A percentile compares a stretch with the other conserved stretches of the same genome.
phyloP scores from a whole-genome alignment of 2,113 vertebrate species.

The Archocentrus centrarchus region DNA sequence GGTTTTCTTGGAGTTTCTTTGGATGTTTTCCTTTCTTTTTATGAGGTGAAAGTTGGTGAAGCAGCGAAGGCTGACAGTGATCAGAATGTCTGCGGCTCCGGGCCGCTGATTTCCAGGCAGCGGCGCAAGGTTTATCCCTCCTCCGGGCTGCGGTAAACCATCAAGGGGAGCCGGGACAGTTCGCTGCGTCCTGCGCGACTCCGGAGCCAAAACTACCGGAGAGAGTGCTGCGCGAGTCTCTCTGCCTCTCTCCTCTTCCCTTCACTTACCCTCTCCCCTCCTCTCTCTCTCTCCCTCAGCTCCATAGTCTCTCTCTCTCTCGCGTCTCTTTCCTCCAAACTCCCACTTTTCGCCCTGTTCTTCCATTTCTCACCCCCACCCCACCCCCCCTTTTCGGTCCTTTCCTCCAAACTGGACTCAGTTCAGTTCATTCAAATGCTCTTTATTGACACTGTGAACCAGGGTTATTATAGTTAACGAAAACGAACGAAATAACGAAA shows the following conservation, averaged over 20 bases:
- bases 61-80: slow-evolving; percentile 29
- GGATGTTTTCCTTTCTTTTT: background rate
- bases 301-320: background rate
- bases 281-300: background rate
- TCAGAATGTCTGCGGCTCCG: slow-evolving; percentile 36
- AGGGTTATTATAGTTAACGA: no score
- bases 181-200: slow-evolving; percentile 66
- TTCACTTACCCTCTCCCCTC: background rate
- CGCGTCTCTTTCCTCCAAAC: no score
- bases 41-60: slow-evolving; percentile 12
- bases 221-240: slow-evolving; percentile 14
- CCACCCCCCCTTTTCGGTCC: no score
- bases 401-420: background rate
- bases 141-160: slow-evolving; percentile 67
- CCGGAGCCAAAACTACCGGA: slow-evolving; percentile 65
- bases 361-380: background rate
- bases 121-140: slow-evolving; percentile 64
- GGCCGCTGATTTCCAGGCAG: slow-evolving; percentile 40
- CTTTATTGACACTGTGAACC: slow-evolving; percentile 24
- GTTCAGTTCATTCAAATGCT: slow-evolving; percentile 24
- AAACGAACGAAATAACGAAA: no score
- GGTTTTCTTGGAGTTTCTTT: background rate
- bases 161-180: slow-evolving; percentile 66
- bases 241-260: background rate
- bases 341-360: background rate